Evolutionary conservation across 2,797 vertebrate species (phyloP), one percentile per base, ranked within the genome.

Genomic region (Echeneis naucrates): DNA sequence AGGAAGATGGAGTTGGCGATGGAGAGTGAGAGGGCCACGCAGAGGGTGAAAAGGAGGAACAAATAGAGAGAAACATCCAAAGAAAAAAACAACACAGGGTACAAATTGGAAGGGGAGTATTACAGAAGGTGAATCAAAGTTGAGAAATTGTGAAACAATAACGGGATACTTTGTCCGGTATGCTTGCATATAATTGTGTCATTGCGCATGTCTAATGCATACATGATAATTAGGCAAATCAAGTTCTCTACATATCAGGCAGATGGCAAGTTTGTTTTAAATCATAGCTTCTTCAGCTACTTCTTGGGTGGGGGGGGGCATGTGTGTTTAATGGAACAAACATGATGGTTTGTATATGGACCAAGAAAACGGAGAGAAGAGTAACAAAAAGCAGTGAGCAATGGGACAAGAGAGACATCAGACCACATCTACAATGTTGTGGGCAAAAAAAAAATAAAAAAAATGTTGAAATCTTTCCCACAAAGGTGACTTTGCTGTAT

Each of bases 1-100:
- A 30, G 74, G 66, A 69, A 58, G 77, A 84, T 77, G 51, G 67
- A 82, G 77, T 73, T 57, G 54, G 61, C 70, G 86, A 84, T 71
- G 68, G 65, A 68, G 77, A 62, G 63, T 40, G 68, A 68, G 38
- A 57, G 48, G 62, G 72, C 47, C 62, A 83, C 47, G 71, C 32
- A 73, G 60, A 86, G 71, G 68, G 62, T 68, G 52, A 77, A 72
- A 72, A 65, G 51, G 45, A 75, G 72, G 86, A 75, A 83, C 35
- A 54, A 75, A 84, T 65, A 64, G 27, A 57, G 23, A 51, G 16
- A 42, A n/a, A 7, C 24, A 33, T 33, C 1, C 47, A 24, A 23
- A 61, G 38, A 35, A 47, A 78, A 58, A 69, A 61, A 62, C 48
- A 42, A 62, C 48, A 42, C 27, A 17, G 62, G 50, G 69, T 68